A percentile compares a stretch with the other conserved stretches of the same genome.
Conservation (phyloP, 2,888 invertebrate genomes). For the Eilema caniola region DNA sequence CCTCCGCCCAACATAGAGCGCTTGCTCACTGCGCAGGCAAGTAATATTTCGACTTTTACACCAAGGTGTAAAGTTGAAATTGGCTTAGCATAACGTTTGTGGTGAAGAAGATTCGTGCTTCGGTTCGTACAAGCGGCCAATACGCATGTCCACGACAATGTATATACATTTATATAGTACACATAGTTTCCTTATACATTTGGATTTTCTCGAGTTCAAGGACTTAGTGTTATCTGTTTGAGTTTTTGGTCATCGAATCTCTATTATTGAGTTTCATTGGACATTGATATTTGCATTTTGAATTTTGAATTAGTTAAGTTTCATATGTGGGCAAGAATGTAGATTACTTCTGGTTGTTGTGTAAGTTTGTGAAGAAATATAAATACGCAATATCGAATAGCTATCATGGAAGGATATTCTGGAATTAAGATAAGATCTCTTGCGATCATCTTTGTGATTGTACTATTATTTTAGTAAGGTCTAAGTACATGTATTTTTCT, state of each 20-base stretch:
- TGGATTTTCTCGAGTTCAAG: slow-evolving; percentile 85
- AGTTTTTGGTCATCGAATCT: slow-evolving; percentile 69
- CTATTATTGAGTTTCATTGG: slow-evolving; percentile 59
- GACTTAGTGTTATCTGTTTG: slow-evolving; percentile 79
- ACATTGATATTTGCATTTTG: slow-evolving; percentile 48
- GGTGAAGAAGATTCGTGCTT: slow-evolving; percentile 83
- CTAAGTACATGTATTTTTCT: too few species aligned
- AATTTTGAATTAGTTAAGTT: slow-evolving; percentile 19
- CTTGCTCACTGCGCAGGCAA: slow-evolving; percentile 71
- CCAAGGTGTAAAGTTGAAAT: slow-evolving; percentile 57
- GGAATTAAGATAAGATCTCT: neutral
- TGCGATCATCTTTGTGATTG: too few species aligned
- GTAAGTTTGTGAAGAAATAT: neutral
- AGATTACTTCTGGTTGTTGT: neutral
- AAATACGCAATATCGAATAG: neutral
- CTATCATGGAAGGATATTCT: neutral
- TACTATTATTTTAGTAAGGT: too few species aligned
- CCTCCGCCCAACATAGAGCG: slow-evolving; percentile 86
- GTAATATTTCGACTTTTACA: slow-evolving; percentile 57
- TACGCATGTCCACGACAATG: slow-evolving; percentile 85
- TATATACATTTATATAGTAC: slow-evolving; percentile 81
- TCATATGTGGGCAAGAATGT: neutral
- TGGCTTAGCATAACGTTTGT: slow-evolving; percentile 56
- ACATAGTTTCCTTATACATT: slow-evolving; percentile 84
- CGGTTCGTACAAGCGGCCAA: slow-evolving; percentile 81